Percentiles rank a stretch among this genome's conserved stretches.
Conservation (phyloP, 1,140 invertebrate species). For the Magallana angulata region DNA sequence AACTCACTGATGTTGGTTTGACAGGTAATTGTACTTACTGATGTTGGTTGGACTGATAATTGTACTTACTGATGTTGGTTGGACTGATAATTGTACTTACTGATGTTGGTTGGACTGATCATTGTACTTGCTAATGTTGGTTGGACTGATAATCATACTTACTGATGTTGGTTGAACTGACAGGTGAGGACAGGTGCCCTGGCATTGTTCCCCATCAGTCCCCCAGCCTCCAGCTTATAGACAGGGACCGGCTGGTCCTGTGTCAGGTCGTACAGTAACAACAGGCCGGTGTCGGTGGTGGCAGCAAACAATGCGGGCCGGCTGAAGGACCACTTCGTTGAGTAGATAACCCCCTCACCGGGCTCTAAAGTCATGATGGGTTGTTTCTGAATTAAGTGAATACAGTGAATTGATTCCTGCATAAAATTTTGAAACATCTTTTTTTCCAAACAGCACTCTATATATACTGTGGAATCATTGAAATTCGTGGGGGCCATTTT, state of each 20-base stretch:
- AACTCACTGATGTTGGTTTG: no score
- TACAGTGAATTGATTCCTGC: not conserved
- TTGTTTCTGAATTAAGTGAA: constrained; percentile 53
- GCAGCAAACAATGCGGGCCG: constrained; percentile 75
- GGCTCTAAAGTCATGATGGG: constrained; percentile 77
- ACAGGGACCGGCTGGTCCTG: constrained; percentile 71
- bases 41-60: no score
- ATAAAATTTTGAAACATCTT: no score
- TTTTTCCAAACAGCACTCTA: no score
- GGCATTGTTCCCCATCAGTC: constrained; percentile 55
- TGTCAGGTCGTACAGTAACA: constrained; percentile 77
- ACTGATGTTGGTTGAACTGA: constrained; percentile 74
- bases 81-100: no score
- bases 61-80: no score
- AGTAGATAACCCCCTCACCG: constrained; percentile 76
- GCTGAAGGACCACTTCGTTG: constrained; percentile 77
- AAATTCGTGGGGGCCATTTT: no score
- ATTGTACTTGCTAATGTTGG: no score
- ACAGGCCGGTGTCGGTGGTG: constrained; percentile 73
- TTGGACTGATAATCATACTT: no score
- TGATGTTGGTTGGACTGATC: no score
- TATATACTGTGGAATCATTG: no score
- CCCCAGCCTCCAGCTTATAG: constrained; percentile 70
- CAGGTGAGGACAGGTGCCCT: constrained; percentile 73
- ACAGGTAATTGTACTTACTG: no score